phyloP scores from a whole-genome alignment of 2,888 invertebrate genomes.

The Cosmorhoe ocellata region DNA sequence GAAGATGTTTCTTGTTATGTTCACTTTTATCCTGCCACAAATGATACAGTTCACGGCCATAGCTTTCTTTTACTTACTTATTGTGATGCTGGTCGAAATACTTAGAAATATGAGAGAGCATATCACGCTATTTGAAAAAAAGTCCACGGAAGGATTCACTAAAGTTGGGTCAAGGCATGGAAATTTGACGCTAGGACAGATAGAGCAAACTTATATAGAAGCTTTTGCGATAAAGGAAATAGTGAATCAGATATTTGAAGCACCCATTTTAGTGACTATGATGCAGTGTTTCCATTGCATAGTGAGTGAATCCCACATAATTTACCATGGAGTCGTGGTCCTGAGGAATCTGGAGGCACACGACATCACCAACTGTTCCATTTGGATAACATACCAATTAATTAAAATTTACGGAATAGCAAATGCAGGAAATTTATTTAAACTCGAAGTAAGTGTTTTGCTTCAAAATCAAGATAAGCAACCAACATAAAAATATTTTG shows the following conservation, averaged over 20 bases:
- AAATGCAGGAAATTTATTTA: constrained; percentile 53
- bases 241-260: constrained; percentile 60
- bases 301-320: constrained; percentile 63
- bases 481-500: too few species aligned
- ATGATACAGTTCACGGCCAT: constrained; percentile 57
- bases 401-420: constrained; percentile 59
- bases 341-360: constrained; percentile 45
- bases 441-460: constrained; percentile 46
- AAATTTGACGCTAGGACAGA: constrained; percentile 44
- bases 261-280: constrained; percentile 53
- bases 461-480: too few species aligned
- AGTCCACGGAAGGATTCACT: constrained; percentile 32
- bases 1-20: constrained; percentile 56
- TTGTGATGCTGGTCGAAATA: constrained; percentile 50
- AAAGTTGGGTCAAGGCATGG: constrained; percentile 39
- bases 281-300: constrained; percentile 66
- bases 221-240: constrained; percentile 51
- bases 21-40: constrained; percentile 60
- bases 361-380: constrained; percentile 54
- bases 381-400: constrained; percentile 66
- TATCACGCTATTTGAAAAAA: constrained; percentile 28
- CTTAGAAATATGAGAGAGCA: constrained; percentile 49
- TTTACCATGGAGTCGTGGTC: constrained; percentile 57
- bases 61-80: constrained; percentile 53
- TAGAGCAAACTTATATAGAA: constrained; percentile 55